phyloP scores from a whole-genome alignment of 2,888 invertebrate species.

The Nyleta sp. region DNA sequence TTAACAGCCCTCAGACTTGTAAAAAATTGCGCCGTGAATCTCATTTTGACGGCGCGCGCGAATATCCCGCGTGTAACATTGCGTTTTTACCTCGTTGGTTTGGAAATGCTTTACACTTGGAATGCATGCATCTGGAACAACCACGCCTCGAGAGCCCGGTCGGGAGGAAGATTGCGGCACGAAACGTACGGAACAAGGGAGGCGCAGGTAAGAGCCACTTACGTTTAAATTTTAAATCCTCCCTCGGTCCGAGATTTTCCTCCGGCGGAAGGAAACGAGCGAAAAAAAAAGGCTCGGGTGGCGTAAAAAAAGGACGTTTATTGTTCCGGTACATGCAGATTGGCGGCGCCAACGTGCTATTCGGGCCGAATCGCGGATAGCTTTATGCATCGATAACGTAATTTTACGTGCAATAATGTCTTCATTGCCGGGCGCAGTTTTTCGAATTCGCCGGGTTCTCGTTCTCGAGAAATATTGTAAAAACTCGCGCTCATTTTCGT shows the following conservation, averaged over 20 bases:
- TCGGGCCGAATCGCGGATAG: constrained; percentile 9
- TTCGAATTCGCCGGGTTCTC: neutral
- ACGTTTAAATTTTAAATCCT: constrained; percentile 76
- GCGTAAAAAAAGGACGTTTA: constrained; percentile 42
- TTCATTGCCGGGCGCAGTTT: constrained; percentile 18
- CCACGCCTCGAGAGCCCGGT: constrained; percentile 70
- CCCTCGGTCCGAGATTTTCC: constrained; percentile 71
- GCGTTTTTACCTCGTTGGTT: constrained; percentile 64
- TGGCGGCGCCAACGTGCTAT: constrained; percentile 19
- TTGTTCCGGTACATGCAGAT: constrained; percentile 54
- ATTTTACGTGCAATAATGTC: constrained; percentile 41
- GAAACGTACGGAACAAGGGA: constrained; percentile 69
- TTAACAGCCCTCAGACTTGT: constrained; percentile 32
- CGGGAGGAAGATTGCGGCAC: constrained; percentile 66
- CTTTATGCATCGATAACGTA: constrained; percentile 49
- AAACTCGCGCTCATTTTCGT: constrained; percentile 24
- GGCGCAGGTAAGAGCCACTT: constrained; percentile 71
- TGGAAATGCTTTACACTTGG: constrained; percentile 67
- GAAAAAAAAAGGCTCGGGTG: constrained; percentile 35
- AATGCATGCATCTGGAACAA: constrained; percentile 75
- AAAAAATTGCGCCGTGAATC: constrained; percentile 39
- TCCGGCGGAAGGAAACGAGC: constrained; percentile 50
- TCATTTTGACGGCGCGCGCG: constrained; percentile 53
- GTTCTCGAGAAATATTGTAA: constrained; percentile 11
- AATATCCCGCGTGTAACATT: constrained; percentile 46